Evolutionary conservation across 2,113 vertebrate species (phyloP), one percentile per base, ranked within the genome.

Genomic region (Rhizomys pruinosus): DNA sequence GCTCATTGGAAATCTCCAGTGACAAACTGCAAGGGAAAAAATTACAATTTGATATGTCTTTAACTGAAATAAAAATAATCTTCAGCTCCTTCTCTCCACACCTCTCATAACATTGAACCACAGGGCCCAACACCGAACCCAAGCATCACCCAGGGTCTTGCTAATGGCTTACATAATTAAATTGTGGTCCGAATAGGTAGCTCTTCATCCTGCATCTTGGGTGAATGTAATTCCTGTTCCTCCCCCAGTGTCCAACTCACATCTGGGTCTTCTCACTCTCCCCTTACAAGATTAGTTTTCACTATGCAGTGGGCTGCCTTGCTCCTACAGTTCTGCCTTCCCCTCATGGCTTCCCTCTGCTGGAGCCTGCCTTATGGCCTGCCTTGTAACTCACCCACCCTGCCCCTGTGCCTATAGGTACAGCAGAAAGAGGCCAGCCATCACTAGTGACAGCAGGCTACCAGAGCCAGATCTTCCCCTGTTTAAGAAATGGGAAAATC

Each of bases 61-160:
- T 87, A 55, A 52, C 3, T 84, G 52, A 95, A 93, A 61, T 81
- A 57, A 87, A 85, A 93, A 86, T 86, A 84, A 89, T 78, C 71
- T 82, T 92, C 44, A 59, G 52, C 78, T 74, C 81, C 37, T 85
- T 47, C 2, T 89, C 27, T 93, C 64, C 69, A 39, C 55, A 42
- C 29, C 69, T 72, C 52, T 37, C 82, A 69, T 76, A 88, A n/a
- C 20, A 73, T 86, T 93, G 90, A 76, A 84, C 59, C 72, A 22
- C 42, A 57, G 84, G 22, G 32, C 32, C 37, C 72, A 87, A 52
- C 71, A 91, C 22, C 27, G 52, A 55, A 91, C 7, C n/a, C 69
- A 91, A 39, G 64, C 55, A 89, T 84, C 79, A 84, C 79, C 87
- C 59, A 89, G 85, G 73, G 85, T n/a, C 47, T 95, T 71, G n/a